Conservation (phyloP, 2,113 vertebrate genomes). For the Chascanopsetta lugubris region DNA sequence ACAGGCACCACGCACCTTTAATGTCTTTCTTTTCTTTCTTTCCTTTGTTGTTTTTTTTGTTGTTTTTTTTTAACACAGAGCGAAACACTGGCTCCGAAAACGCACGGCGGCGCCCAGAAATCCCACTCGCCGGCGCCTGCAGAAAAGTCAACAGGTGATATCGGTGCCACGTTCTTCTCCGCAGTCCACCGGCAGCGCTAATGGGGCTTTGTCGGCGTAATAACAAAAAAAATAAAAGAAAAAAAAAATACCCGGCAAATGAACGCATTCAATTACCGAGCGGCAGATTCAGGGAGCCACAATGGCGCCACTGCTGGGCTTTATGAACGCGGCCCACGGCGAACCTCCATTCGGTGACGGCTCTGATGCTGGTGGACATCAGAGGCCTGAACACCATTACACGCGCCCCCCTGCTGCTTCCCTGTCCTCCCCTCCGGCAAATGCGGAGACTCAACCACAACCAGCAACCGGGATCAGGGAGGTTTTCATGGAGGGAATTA, state of each 20-base stretch:
- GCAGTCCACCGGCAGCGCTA: slow-evolving; percentile 36
- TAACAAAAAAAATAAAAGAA: no score
- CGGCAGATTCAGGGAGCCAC: slow-evolving; percentile 37
- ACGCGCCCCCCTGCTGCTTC: slow-evolving; percentile 35
- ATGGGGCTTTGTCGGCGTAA: slow-evolving; percentile 59
- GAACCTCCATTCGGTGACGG: slow-evolving; percentile 49
- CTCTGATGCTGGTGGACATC: slow-evolving; percentile 56
- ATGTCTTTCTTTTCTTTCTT: no score
- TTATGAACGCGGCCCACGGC: slow-evolving; percentile 42
- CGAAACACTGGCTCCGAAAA: slow-evolving; percentile 56
- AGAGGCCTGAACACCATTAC: slow-evolving; percentile 43
- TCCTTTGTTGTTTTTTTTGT: slow-evolving; percentile 45
- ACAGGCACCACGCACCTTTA: no score
- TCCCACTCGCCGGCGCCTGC: slow-evolving; percentile 33
- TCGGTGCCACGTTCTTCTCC: slow-evolving; percentile 58
- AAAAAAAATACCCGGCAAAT: slow-evolving; percentile 48
- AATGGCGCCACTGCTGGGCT: slow-evolving; percentile 43
- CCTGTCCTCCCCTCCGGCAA: slow-evolving; percentile 41
- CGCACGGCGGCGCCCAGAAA: slow-evolving; percentile 41
- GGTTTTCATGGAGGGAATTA: slow-evolving; percentile 52
- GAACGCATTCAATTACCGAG: slow-evolving; percentile 60
- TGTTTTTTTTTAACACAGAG: slow-evolving; percentile 52
- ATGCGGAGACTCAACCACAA: slow-evolving; percentile 54
- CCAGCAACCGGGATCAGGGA: slow-evolving; percentile 43
- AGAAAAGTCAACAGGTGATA: slow-evolving; percentile 66